These are phyloP conservation scores for Drosophila merina DNA, from an alignment of 2,888 invertebrate species.

Conservation along the genomic window DNA sequence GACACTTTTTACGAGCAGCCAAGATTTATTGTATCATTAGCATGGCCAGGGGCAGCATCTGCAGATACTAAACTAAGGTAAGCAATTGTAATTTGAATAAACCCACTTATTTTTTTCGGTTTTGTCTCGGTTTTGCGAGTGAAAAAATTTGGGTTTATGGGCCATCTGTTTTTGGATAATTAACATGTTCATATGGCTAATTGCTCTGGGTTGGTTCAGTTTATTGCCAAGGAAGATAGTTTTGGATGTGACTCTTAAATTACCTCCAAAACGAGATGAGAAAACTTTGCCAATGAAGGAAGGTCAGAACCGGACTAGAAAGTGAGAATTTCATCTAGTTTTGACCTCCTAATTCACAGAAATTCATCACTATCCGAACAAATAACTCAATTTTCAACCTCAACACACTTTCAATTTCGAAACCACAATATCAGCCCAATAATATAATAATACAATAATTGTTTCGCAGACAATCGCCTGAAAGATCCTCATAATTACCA, in stretches of 20 bases:
- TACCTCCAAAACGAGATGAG: conserved; percentile 7
- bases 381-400: conserved; percentile 41
- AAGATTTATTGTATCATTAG: conserved; percentile 73
- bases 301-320: conserved; percentile 13
- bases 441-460: conserved; percentile 34
- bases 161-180: conserved; percentile 52
- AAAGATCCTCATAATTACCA: conserved; percentile 55
- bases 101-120: conserved; percentile 48
- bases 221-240: conserved; percentile 1
- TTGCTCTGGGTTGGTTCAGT: conserved; percentile 44
- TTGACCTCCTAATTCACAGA: conserved; percentile 4
- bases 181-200: conserved; percentile 62
- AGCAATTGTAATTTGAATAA: conserved; percentile 58
- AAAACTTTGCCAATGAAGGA: conserved; percentile 11
- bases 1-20: conserved; percentile 54
- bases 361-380: conserved; percentile 11
- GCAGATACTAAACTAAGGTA: conserved; percentile 28
- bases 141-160: conserved; percentile 66
- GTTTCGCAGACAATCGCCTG: conserved; percentile 38
- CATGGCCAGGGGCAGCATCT: conserved; percentile 28
- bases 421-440: conserved; percentile 48
- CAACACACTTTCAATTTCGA: conserved; percentile 48
- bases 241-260: conserved; percentile 2
- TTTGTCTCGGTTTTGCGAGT: conserved; percentile 46
- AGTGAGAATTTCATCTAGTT: conserved; percentile 3